Evolutionary conservation across 1,140 invertebrate species (phyloP).

Genomic region (Eubasilissa regina): DNA sequence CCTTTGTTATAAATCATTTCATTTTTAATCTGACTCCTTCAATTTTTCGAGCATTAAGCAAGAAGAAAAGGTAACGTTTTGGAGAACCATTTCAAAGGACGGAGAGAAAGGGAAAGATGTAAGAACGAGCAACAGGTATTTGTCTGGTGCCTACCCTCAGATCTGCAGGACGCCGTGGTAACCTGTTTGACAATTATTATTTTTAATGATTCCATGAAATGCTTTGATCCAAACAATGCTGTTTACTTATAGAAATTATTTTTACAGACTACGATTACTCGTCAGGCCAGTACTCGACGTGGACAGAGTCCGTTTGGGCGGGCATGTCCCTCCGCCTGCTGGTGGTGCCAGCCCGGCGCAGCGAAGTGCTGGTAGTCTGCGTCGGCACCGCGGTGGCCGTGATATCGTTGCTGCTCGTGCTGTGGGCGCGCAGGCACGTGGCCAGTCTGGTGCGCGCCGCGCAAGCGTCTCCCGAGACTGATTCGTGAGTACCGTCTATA

Average conservation of each 20-base stretch:
- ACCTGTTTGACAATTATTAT: no score
- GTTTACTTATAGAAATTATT: no score
- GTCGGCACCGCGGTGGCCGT: constrained; percentile 69
- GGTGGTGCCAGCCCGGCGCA: constrained; percentile 80
- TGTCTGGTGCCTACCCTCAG: no score
- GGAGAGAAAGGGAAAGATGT: not conserved
- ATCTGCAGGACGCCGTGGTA: no score
- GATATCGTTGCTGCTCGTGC: constrained; percentile 39
- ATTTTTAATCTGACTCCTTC: no score
- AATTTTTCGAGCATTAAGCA: no score
- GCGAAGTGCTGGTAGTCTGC: constrained; percentile 78
- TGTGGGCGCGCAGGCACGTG: constrained; percentile 39
- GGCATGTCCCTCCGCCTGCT: constrained; percentile 85
- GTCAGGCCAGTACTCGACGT: constrained; percentile 87
- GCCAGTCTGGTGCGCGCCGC: constrained; percentile 27
- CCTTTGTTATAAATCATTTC: no score
- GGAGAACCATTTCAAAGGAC: not conserved
- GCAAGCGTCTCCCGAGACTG: not conserved
- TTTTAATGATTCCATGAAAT: no score
- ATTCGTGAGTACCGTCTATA: constrained; percentile 17
- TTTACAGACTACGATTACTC: constrained; percentile 84
- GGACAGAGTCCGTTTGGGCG: constrained; percentile 93
- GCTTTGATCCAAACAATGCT: no score
- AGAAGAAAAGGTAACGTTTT: no score
- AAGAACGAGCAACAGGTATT: not conserved